Base-by-base conservation (phyloP, 1,140 invertebrate species). In the Drosophila mauritiana region DNA sequence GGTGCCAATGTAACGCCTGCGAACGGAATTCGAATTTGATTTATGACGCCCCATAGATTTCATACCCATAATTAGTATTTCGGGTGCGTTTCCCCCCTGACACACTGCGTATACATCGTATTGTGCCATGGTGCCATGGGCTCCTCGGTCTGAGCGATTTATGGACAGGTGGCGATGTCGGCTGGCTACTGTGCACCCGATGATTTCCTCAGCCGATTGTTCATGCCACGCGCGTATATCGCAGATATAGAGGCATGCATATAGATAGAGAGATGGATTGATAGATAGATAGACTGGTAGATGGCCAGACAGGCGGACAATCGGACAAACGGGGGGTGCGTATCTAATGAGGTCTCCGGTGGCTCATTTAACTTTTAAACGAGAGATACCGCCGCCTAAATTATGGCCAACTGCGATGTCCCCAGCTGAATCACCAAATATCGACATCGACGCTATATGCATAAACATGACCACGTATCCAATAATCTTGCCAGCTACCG, bases 391-490 rank as follows among this genome's bases (percentile, higher is more conserved):
- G 49, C 27, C 36, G 63, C 37, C 68, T 51, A 61, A 79, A 56
- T 79, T 79, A 79, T 84, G 80, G 80, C 72, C 80, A 84, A 76
- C 80, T 86, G 73, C 58, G 55, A 42, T 48, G 59, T 53, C 64
- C 25, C 63, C 63, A 34, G 53, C 61, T 73, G 80, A 83, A 83
- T 79, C 64, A 81, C 62, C 79, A 77, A 81, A 78, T 56, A 42
- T 58, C 25, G 22, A 17, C 12, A 13, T 6, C n/a, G 12, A 6
- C 36, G 37, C 11, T 36, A 40, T 68, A 67, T 68, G 62, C 61
- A 67, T 67, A 67, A 49, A 42, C 59, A 56, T 40, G 13, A 62
- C 27, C 58, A 62, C 58, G 58, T 62, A 62, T 11, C 10, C 34
- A 34, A 72, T 59, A 42, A 58, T 58, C 67, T 73, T 25, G 34